Conservation (phyloP, 2,888 invertebrate species). For the Erebia palarica region DNA sequence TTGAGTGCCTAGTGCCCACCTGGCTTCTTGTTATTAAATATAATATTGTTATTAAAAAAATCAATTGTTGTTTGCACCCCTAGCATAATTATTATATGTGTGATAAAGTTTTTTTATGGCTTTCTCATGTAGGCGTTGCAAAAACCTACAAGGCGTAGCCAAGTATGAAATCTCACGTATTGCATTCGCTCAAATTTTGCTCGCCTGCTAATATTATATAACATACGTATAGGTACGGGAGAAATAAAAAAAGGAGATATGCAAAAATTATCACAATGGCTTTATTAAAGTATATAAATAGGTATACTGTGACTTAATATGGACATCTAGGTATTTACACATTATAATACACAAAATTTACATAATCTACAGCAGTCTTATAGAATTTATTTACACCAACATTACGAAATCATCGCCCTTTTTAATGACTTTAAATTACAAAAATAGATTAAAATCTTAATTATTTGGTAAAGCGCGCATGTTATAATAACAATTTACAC, state of each 20-base stretch:
- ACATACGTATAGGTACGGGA: constrained; percentile 24
- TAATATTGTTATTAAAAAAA: too few species aligned
- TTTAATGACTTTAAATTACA: constrained; percentile 76
- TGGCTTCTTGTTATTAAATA: neutral
- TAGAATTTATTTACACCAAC: constrained; percentile 80
- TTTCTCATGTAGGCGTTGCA: too few species aligned
- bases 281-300: constrained; percentile 83
- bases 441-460: constrained; percentile 78
- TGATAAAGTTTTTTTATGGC: neutral
- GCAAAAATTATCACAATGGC: constrained; percentile 83
- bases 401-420: constrained; percentile 67
- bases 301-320: constrained; percentile 80
- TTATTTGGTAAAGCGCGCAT: constrained; percentile 80
- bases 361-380: constrained; percentile 82
- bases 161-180: too few species aligned
- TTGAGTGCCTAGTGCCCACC: neutral
- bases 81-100: too few species aligned
- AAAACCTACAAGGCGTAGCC: too few species aligned
- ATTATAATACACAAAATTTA: constrained; percentile 75
- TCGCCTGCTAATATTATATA: neutral
- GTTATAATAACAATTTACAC: constrained; percentile 74
- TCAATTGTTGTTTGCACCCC: too few species aligned
- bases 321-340: constrained; percentile 75
- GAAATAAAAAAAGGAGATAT: constrained; percentile 62
- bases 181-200: too few species aligned